These are phyloP conservation scores for Manduca sexta DNA, from an alignment of 1,140 invertebrate genomes.

Conservation along the genomic window DNA sequence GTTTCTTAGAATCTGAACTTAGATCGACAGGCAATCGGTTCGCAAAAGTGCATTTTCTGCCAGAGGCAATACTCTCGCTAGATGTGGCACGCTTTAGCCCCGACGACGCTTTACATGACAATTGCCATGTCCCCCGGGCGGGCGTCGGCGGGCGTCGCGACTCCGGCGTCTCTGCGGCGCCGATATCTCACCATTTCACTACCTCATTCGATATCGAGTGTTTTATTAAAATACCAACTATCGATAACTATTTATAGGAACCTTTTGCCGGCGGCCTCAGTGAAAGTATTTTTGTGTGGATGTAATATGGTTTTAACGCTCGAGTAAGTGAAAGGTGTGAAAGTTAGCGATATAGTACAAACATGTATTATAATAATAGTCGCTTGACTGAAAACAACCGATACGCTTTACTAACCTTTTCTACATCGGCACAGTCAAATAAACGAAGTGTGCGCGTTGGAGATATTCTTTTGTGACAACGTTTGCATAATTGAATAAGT, in stretches of 20 bases:
- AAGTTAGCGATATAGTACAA: constrained; percentile 21
- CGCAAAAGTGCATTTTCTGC: constrained; percentile 67
- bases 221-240: constrained; percentile 10
- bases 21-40: constrained; percentile 60
- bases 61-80: constrained; percentile 36
- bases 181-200: constrained; percentile 28
- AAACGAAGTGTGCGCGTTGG: constrained; percentile 26
- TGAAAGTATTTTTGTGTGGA: constrained; percentile 23
- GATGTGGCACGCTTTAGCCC: constrained; percentile 28
- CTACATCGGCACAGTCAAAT: constrained; percentile 30
- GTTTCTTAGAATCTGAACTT: constrained; percentile 14
- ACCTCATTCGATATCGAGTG: constrained; percentile 12
- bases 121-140: constrained; percentile 51
- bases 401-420: constrained; percentile 9
- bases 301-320: constrained; percentile 11
- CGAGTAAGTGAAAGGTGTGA: constrained; percentile 32
- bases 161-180: constrained; percentile 26
- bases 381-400: background rate
- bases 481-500: constrained; percentile 71
- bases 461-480: constrained; percentile 54
- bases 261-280: constrained; percentile 13
- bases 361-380: constrained; percentile 3
- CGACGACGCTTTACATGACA: constrained; percentile 61
- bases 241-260: constrained; percentile 7
- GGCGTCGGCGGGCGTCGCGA: constrained; percentile 11